Evolutionary conservation across 2,888 invertebrate species (phyloP).

Genomic region (Oegoconia quadripuncta): DNA sequence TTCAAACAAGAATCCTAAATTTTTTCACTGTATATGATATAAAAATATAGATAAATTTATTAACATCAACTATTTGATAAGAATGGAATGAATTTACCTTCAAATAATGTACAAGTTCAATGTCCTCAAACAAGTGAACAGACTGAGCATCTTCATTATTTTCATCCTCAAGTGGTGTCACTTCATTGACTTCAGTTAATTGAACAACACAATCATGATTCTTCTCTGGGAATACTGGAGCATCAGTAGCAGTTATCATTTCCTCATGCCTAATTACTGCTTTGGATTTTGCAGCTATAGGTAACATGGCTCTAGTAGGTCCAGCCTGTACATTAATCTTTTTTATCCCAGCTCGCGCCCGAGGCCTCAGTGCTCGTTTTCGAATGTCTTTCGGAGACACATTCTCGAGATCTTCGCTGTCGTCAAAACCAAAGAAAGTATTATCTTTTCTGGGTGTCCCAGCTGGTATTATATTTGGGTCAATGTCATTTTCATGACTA

Average conservation of each 20-base stretch:
- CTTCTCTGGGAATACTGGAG: conserved; percentile 43
- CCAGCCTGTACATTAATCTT: conserved; percentile 48
- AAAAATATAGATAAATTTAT: background rate
- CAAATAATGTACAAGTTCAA: conserved; percentile 60
- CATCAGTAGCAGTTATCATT: conserved; percentile 48
- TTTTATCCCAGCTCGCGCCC: conserved; percentile 46
- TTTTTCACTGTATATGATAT: background rate
- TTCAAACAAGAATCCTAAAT: background rate
- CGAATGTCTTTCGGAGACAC: conserved; percentile 46
- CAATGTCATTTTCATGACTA: conserved; percentile 22
- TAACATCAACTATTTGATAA: background rate
- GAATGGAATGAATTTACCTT: conserved; percentile 42
- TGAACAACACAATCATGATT: conserved; percentile 23
- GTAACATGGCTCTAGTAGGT: conserved; percentile 45
- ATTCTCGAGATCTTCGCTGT: conserved; percentile 64
- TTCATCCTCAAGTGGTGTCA: conserved; percentile 6
- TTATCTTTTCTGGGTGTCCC: conserved; percentile 28
- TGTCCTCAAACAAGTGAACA: conserved; percentile 69
- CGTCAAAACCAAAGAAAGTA: conserved; percentile 72
- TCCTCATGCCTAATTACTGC: conserved; percentile 43
- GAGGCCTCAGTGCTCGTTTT: conserved; percentile 36
- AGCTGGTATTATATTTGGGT: conserved; percentile 18
- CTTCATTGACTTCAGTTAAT: conserved; percentile 31
- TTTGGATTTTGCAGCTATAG: conserved; percentile 45
- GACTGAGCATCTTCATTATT: conserved; percentile 38